These are phyloP conservation scores for Clarias pachynema DNA, from an alignment of 2,797 vertebrate species.

Conservation along the genomic window DNA sequence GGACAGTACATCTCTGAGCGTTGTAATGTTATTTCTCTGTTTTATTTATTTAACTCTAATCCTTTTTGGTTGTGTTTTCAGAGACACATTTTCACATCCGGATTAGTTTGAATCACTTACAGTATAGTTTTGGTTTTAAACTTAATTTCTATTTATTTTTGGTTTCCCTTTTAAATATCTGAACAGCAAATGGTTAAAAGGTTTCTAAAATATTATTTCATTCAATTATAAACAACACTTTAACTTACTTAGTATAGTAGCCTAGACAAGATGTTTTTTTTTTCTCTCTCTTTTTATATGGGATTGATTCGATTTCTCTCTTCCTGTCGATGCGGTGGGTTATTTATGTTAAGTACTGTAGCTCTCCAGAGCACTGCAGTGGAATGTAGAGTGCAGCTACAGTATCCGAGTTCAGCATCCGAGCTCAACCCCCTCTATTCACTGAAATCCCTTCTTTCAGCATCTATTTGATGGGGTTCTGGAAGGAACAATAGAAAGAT, in stretches of 20 bases:
- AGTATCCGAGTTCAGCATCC: constrained; percentile 46
- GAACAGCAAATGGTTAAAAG: background rate
- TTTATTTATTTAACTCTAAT: background rate
- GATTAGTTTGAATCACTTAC: background rate
- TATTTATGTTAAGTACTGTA: constrained; percentile 38
- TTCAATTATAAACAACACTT: background rate
- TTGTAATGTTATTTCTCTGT: too few relatives aligned
- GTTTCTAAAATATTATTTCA: background rate
- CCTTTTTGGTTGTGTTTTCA: background rate
- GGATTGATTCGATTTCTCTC: constrained; percentile 25
- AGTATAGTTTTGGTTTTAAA: background rate
- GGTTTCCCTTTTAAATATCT: background rate
- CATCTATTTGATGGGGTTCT: constrained; percentile 38
- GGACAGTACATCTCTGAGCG: too few relatives aligned
- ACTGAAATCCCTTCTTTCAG: constrained; percentile 41
- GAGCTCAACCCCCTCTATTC: constrained; percentile 15
- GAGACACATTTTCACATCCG: background rate
- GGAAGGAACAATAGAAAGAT: constrained; percentile 42
- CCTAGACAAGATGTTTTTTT: background rate
- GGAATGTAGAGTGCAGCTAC: constrained; percentile 30
- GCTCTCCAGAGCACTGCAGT: constrained; percentile 31
- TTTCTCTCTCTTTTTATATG: background rate
- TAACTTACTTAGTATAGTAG: background rate
- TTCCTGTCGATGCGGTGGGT: background rate
- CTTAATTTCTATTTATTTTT: background rate